Base-by-base conservation (phyloP, 1,140 invertebrate genomes). In the Heliconius nattereri region DNA sequence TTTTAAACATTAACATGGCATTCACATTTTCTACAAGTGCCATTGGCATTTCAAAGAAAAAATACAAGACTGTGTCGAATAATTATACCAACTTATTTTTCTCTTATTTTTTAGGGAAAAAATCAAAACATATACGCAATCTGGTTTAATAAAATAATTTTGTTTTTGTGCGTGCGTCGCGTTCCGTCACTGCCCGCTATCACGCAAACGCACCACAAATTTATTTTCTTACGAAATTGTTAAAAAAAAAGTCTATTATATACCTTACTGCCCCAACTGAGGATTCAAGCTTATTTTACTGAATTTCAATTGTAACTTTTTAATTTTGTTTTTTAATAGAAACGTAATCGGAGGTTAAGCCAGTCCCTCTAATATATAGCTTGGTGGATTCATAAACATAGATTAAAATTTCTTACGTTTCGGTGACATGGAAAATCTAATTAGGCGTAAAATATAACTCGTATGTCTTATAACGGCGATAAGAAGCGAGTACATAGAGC, bases 71-170 rank as follows among this genome's bases (percentile, higher is more conserved):
- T 71, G 23, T 57, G 40, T 60, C 71, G 73, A 78, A 82, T 76
- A 82, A 75, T 26, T 83, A 83, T 74, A 72, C 45, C 29, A 2
- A 32, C 0, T 75, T 60, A 76, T 85, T 83, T 83, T 76, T 80
- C 32, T 85, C 83, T 81, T 79, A 75, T 79, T 79, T 75, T 20
- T 52, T 66, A 8, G 77, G 81, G 77, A 84, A 85, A 88, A 89
- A 90, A 91, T 91, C 90, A 91, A 92, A 92, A 87, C 87, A 87
- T 87, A 87, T 82, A 89, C 85, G 85, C 90, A 89, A 92, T 87
- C 90, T 90, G 89, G 89, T 90, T 94, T 92, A 93, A 91, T 93
- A 94, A 93, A 93, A 94, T 93, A 92, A 92, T 94, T 93, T 93
- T 82, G 87, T 86, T 85, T 78, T 73, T 87, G 88, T 93, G 92